Evolutionary conservation across 2,888 invertebrate species (phyloP), one percentile per base, ranked within the genome.

Genomic region (Lacanobia oleracea): DNA sequence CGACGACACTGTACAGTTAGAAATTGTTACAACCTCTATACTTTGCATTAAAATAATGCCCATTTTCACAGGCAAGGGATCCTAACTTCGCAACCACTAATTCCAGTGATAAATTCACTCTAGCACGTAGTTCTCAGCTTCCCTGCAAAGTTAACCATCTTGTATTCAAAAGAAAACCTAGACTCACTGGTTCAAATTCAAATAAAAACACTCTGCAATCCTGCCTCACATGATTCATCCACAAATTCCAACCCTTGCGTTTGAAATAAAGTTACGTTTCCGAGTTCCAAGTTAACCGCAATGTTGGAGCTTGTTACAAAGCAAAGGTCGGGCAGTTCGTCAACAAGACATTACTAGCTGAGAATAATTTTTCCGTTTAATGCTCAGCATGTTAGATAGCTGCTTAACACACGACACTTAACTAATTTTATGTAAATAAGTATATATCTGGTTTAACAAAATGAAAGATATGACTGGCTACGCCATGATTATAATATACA

Each of bases 11-110:
- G 93, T 90, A 95, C 95, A 90, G 90, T 91, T 94, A 95, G 91
- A 94, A 94, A 95, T 91, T 93, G 94, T 96, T 97, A 97, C 97
- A 97, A 98, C 97, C 97, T 98, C 98, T 98, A 98, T 98, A 98
- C 98, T 98, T 98, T 98, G 98, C 98, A 98, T 97, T 97, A 98
- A 98, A 98, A 97, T 98, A 98, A 98, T 98, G 98, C 97, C 97
- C 97, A 97, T 97, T 97, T 97, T 97, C 97, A 97, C 96, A 96
- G 96, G 96, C 96, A 96, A 96, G 95, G 96, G 95, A 95, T 95
- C 94, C 95, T 94, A 95, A 94, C 95, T 93, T 91, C 95, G 92
- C 94, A 92, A 93, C 92, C 95, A 89, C 94, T 91, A 92, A 91
- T 91, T 93, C 91, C 95, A 94, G 95, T 95, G 95, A 95, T 90